Conservation (phyloP, 2,113 vertebrate species). For the Geococcyx californianus region DNA sequence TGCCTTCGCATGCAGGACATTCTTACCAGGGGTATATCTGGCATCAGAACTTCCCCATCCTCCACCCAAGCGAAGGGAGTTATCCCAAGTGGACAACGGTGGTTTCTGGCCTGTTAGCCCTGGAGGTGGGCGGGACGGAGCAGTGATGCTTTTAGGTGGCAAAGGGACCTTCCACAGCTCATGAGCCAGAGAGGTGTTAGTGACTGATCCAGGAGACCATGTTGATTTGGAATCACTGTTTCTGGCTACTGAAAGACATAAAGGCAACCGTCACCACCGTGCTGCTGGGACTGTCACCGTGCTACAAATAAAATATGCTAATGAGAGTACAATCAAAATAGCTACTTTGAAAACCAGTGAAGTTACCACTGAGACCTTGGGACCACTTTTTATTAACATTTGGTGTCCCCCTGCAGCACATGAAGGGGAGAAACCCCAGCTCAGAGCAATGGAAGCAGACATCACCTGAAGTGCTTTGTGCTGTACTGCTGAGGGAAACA, state of each 20-base stretch:
- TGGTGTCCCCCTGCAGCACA: accelerated
- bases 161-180: slow-evolving; percentile 99
- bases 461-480: slow-evolving; percentile 99
- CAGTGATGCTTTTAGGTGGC: slow-evolving; percentile 92
- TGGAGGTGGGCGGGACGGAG: slow-evolving; percentile 95
- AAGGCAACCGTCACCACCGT: neutral
- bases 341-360: neutral
- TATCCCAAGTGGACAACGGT: slow-evolving; percentile 89
- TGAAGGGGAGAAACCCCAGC: neutral
- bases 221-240: slow-evolving; percentile 95
- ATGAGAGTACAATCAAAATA: neutral
- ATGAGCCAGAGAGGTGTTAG: slow-evolving; percentile 97
- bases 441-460: neutral
- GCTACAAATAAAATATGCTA: neutral
- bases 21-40: slow-evolving; percentile 95
- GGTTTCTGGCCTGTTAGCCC: slow-evolving; percentile 96
- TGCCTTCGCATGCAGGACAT: neutral
- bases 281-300: neutral
- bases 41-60: slow-evolving; percentile 91
- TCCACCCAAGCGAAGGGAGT: slow-evolving; percentile 86
- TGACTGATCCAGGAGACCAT: slow-evolving; percentile 94
- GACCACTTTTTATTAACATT: neutral
- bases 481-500: slow-evolving; percentile 99
- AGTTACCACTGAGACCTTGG: neutral
- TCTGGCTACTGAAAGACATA: slow-evolving; percentile 84